Base-by-base conservation (phyloP, 2,888 invertebrate genomes). In the Yponomeuta sedellus region DNA sequence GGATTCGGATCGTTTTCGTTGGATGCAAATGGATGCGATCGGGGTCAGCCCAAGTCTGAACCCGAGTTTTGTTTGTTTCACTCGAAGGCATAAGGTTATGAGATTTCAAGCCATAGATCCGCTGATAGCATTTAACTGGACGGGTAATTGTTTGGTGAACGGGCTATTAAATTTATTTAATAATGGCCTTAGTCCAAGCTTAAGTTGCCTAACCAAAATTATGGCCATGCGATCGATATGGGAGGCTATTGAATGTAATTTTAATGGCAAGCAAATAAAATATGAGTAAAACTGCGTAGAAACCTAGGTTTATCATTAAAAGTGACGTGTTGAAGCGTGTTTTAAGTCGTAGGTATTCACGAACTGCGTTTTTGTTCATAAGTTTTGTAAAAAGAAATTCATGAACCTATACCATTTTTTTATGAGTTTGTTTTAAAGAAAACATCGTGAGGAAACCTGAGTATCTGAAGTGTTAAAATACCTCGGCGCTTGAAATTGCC, bases 101-200 rank as follows among this genome's bases (percentile, higher is more conserved):
- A 87, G 87, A 88, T 88, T 85, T 86, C 81, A 81, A 86, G 82
- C 87, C 82, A 84, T 83, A 88, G 87, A 88, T 88, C 83, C 75
- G 78, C 83, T 83, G 88, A 88, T 89, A 88, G 84, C 85, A 84
- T 88, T 88, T 83, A 86, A 83, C 83, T 77, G 85, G 78, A 79
- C 81, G 79, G 79, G 82, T 86, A 87, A 88, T 89, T 88, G 88
- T 89, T 88, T 86, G 86, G 81, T 78, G 86, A 85, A 79, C 79
- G 75, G 81, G 82, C 85, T 82, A 86, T 88, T 88, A 85, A 88
- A 85, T 86, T 83, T 78, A 77, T 81, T 68, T 66, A 68, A 85
- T 87, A 88, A 88, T 88, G 83, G 82, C 77, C 77, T 77, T 71
- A 82, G 81, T 81, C 77, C 81, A 79, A 79, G 82, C 87, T 84